Evolutionary conservation across 2,797 vertebrate genomes (phyloP).

Genomic region (Cyclura pinguis): DNA sequence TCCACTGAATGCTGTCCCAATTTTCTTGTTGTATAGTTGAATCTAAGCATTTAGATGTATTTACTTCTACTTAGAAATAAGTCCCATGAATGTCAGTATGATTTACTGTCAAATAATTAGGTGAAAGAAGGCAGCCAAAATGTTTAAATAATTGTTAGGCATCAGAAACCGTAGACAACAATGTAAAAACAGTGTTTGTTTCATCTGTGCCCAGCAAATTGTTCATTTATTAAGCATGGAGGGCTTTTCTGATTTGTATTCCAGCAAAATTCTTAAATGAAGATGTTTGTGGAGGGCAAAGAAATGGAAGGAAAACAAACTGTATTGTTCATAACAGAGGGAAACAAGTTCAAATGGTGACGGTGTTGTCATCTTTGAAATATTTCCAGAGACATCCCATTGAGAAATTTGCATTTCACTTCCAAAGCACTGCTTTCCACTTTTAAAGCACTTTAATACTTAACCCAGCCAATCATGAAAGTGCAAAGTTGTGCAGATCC

Average conservation of each 20-base stretch:
- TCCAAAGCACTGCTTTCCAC: not conserved
- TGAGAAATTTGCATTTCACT: rapidly evolving
- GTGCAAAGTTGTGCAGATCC: not conserved
- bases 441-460: constrained; percentile 5
- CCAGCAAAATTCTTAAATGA: not conserved
- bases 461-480: not conserved
- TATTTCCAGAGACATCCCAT: constrained; percentile 37
- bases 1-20: not conserved
- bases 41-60: not conserved
- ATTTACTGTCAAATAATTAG: not conserved
- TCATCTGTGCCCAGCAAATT: rapidly evolving
- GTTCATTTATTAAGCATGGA: not conserved
- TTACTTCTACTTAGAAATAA: not conserved
- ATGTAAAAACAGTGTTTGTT: not conserved
- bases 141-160: not conserved
- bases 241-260: constrained; percentile 7
- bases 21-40: not conserved
- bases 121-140: rapidly evolving
- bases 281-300: constrained; percentile 6
- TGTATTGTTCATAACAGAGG: not conserved
- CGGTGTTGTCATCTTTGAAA: constrained; percentile 16
- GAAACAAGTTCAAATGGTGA: not conserved
- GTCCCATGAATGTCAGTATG: not conserved
- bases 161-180: constrained; percentile 5
- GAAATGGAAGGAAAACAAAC: rapidly evolving